Base-by-base conservation (phyloP, 2,113 vertebrate genomes). In the Macrotus californicus region DNA sequence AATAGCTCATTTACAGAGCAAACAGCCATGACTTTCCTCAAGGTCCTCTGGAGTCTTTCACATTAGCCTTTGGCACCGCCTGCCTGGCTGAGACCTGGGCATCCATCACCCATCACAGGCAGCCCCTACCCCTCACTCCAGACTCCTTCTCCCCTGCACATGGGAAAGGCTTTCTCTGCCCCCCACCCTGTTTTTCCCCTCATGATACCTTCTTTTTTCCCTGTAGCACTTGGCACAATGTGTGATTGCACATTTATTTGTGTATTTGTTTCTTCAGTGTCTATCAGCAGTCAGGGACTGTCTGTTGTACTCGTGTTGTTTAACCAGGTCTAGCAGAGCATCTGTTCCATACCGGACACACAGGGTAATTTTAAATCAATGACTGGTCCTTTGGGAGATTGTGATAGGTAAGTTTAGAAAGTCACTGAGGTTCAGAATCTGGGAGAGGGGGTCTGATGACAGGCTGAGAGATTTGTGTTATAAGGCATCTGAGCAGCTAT, bases 31-130 rank as follows among this genome's bases (percentile, higher is more conserved):
- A 21, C 16, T 50, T 46, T 48, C 73, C 69, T 80, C 76, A 26
- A 46, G 59, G 41, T 2, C 72, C n/a, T 75, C 48, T 11, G 0
- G 0, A 13, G 0, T 36, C 69, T 12, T 48, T n/a, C 0, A 29
- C 43, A 9, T 39, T n/a, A 56, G 61, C 69, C n/a, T 46, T 36
- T 0, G 0, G 22, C 6, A 2, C 81, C 31, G 21, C 67, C 56
- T 15, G 1, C 92, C 76, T 52, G 79, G 3, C 41, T 7, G 67
- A 64, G 36, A 66, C 7, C 11, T 19, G 61, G 9, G 6, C 8
- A 6, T 75, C 31, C 3, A 1, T 3, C 64, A 54, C 48, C 41
- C 34, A 3, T 48, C 24, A 26, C 7, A 10, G 3, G 26, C 52
- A 41, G 52, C 59, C 72, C 0, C 0, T 7, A 52, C 24, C 67